Conservation (phyloP, 2,888 invertebrate species). For the Encarsia formosa region DNA sequence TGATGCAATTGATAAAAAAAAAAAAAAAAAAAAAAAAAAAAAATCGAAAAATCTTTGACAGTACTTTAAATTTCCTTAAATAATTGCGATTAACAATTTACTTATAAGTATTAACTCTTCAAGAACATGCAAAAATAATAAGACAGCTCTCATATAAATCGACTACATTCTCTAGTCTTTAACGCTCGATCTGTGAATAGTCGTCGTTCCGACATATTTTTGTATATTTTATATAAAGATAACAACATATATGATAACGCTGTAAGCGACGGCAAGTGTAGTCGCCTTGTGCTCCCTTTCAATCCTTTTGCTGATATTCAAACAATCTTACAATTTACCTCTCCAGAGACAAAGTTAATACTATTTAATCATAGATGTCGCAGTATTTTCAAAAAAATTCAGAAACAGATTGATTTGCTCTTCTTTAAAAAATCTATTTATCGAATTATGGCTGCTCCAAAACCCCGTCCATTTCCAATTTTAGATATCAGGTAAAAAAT, state of each 20-base stretch:
- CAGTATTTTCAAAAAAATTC: neutral
- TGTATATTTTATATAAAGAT: constrained; percentile 51
- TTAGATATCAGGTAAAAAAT: constrained; percentile 20
- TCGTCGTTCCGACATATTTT: constrained; percentile 50
- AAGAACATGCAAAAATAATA: constrained; percentile 20
- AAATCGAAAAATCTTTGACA: neutral
- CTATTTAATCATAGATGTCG: constrained; percentile 11
- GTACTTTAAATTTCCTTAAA: constrained; percentile 4
- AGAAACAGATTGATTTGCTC: constrained; percentile 4
- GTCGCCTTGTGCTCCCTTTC: constrained; percentile 30
- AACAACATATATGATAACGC: constrained; percentile 38
- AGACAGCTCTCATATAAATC: constrained; percentile 26
- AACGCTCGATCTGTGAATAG: constrained; percentile 49
- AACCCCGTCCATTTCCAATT: constrained; percentile 2
- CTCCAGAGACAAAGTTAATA: constrained; percentile 4
- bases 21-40: neutral
- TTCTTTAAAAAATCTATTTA: constrained; percentile 8
- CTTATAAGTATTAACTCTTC: constrained; percentile 18
- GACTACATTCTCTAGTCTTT: constrained; percentile 32
- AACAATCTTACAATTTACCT: neutral
- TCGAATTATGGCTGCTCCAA: neutral
- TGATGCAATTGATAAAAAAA: neutral
- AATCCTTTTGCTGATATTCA: neutral
- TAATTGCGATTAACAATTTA: constrained; percentile 20
- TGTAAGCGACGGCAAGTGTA: constrained; percentile 40